A percentile compares a stretch with the other conserved stretches of the same genome.
Evolutionary conservation across 2,113 vertebrate genomes (phyloP).

Genomic region (Holacanthus passer): DNA sequence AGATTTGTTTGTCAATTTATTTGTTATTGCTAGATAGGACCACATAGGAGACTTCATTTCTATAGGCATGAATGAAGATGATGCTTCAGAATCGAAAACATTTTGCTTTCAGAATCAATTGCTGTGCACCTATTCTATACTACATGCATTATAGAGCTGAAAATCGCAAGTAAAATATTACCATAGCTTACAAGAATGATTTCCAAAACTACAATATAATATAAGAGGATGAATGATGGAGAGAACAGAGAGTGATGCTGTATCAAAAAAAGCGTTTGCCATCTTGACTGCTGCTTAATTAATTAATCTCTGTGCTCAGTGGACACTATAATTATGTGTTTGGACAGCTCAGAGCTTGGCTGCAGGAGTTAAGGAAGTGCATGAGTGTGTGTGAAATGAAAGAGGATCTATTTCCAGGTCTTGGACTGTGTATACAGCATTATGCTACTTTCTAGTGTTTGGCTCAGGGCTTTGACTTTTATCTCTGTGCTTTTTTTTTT

Average conservation of each 20-base stretch:
- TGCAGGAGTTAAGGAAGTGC: slow-evolving; percentile 13
- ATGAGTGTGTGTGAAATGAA: slow-evolving; percentile 1
- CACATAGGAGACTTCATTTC: no score
- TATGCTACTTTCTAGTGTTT: neutral
- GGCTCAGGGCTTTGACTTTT: neutral
- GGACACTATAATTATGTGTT: slow-evolving; percentile 19
- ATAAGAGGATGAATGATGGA: neutral
- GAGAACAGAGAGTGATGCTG: neutral
- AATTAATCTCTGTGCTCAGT: neutral
- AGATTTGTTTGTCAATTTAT: no score
- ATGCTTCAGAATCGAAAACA: neutral
- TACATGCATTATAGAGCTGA: neutral
- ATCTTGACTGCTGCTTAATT: slow-evolving; percentile 27
- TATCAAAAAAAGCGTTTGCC: neutral
- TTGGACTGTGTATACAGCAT: slow-evolving; percentile 24
- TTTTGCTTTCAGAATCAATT: neutral
- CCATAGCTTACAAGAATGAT: neutral
- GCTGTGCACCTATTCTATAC: neutral
- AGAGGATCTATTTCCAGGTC: slow-evolving; percentile 17
- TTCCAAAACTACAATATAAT: neutral
- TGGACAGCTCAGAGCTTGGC: slow-evolving; percentile 5
- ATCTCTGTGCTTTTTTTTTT: neutral
- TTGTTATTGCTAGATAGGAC: no score
- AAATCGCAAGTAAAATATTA: neutral
- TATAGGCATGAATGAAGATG: neutral